Evolutionary conservation across 2,888 invertebrate genomes (phyloP), one percentile per base, ranked within the genome.

Genomic region (Tolmerus cingulatus): DNA sequence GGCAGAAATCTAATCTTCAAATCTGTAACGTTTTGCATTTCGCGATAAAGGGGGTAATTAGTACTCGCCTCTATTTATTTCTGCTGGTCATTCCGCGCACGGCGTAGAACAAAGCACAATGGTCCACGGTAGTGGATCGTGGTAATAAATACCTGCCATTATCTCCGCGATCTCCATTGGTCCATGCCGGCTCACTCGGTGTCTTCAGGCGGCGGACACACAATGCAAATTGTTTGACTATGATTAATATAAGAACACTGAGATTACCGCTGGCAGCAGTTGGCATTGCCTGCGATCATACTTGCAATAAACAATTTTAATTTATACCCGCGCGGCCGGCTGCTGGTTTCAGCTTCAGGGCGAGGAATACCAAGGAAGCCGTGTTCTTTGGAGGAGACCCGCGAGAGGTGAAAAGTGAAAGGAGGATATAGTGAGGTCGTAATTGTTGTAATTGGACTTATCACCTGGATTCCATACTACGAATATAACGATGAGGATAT

Each of bases 211-310:
- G 23, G 19, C 78, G n/a, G 23, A 19, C 66, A 78, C 40, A 78
- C 43, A 78, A 78, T 78, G 40, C 78, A 78, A 78, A 78, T 78
- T 43, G 43, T 78, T 78, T 43, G 78, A 78, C n/a, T 78, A 43
- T 78, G 78, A 78, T 78, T 78, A 78, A 78, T 78, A 78, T 78
- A 78, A 78, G 78, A 78, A 78, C 78, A 19, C 43, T 34, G 40
- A 78, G 23, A 78, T 78, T 78, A 78, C 43, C 12, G 19, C 78
- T 78, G 78, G 43, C 43, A 78, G 43, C 43, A 37, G 78, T 78
- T 43, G 43, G 43, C 43, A 78, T 78, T 78, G 78, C 40, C 14
- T 34, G 43, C 14, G 43, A 78, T 78, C 78, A 37, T 37, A 76
- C 12, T n/a, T 23, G 46, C 43, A 78, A 78, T 78, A 78, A 78